Conservation (phyloP, 1,140 invertebrate genomes). For the Palaemon carinicauda region DNA sequence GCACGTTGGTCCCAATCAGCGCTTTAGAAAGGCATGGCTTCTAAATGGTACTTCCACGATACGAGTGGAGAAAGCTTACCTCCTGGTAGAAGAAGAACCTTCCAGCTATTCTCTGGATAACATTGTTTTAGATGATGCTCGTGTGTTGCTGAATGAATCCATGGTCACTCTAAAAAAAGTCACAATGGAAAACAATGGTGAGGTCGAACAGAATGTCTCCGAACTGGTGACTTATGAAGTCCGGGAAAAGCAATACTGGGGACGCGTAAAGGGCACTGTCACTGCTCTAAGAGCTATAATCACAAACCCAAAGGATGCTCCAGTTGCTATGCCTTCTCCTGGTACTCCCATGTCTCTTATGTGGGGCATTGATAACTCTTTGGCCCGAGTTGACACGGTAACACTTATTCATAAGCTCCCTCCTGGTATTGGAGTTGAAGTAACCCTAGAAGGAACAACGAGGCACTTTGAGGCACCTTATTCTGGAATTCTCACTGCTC, state of each 20-base stretch:
- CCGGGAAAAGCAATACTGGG: constrained; percentile 50
- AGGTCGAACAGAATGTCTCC: constrained; percentile 1
- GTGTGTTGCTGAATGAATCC: background rate
- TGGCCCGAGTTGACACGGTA: background rate
- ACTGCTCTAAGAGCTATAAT: constrained; percentile 39
- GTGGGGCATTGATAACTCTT: constrained; percentile 46
- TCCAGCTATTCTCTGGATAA: constrained; percentile 35
- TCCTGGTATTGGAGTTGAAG: constrained; percentile 46
- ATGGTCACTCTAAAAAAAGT: background rate
- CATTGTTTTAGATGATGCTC: constrained; percentile 24
- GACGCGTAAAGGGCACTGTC: constrained; percentile 48
- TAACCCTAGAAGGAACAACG: constrained; percentile 22
- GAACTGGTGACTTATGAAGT: constrained; percentile 27
- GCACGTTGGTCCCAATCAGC: background rate
- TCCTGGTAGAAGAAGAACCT: constrained; percentile 49
- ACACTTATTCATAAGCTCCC: constrained; percentile 28
- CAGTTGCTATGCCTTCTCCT: constrained; percentile 33
- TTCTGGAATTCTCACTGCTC: constrained; percentile 30
- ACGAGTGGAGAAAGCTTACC: constrained; percentile 11
- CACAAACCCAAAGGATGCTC: constrained; percentile 19
- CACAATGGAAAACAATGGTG: constrained; percentile 30
- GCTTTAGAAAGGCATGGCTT: constrained; percentile 15
- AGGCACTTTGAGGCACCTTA: constrained; percentile 56
- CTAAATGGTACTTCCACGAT: constrained; percentile 16
- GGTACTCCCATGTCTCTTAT: constrained; percentile 12